Evolutionary conservation across 2,113 vertebrate genomes (phyloP).

Genomic region (Amblyopsis rosae): DNA sequence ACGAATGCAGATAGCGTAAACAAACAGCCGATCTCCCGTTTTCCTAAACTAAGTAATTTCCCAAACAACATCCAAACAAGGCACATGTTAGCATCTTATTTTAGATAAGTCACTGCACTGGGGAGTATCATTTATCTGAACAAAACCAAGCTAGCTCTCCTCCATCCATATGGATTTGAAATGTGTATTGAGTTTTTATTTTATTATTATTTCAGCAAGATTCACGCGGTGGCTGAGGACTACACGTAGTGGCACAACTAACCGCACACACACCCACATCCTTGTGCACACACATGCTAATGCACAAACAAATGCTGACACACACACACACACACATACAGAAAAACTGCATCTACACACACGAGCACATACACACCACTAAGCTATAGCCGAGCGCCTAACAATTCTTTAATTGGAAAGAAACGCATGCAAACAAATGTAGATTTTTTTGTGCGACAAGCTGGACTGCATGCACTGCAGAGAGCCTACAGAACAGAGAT

Average conservation of each 20-base stretch:
- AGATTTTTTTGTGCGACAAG: not conserved
- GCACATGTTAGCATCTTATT: not conserved
- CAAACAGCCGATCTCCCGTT: conserved; percentile 28
- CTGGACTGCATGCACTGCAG: conserved; percentile 26
- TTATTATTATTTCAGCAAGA: not conserved
- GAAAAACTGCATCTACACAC: not conserved
- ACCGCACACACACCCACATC: not conserved
- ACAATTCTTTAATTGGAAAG: not conserved
- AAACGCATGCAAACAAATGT: not conserved
- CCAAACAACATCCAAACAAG: conserved; percentile 26
- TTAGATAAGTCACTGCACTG: not conserved
- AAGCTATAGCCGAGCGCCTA: not conserved
- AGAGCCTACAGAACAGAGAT: conserved; percentile 61
- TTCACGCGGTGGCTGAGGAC: conserved; percentile 16
- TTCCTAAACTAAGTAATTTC: conserved; percentile 4
- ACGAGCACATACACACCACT: not conserved
- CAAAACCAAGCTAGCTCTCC: too few species aligned
- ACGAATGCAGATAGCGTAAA: conserved; percentile 41
- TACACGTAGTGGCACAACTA: not conserved
- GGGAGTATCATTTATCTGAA: not conserved
- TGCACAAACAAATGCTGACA: not conserved
- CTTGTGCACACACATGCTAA: not conserved
- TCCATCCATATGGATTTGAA: too few species aligned
- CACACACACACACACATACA: not conserved
- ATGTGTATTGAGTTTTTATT: too few species aligned